A percentile compares a stretch with the other conserved stretches of the same genome.
phyloP scores from a whole-genome alignment of 2,888 invertebrate genomes.

The Ctena decussata region DNA sequence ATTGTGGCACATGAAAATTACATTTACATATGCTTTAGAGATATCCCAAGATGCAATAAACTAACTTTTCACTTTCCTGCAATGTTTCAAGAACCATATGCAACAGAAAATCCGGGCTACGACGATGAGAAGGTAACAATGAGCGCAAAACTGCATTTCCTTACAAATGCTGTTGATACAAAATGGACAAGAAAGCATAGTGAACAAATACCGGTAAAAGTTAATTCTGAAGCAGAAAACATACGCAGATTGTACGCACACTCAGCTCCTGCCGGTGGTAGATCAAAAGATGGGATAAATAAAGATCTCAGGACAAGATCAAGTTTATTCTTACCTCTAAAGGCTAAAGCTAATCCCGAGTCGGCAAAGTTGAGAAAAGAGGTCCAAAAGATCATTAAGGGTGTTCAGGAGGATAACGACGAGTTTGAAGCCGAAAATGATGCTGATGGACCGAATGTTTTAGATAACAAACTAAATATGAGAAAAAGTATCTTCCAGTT shows the following conservation, averaged over 20 bases:
- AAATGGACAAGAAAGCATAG: constrained; percentile 73
- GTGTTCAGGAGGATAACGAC: constrained; percentile 76
- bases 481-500: constrained; percentile 47
- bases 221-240: constrained; percentile 81
- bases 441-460: neutral
- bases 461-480: neutral
- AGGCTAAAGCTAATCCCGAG: constrained; percentile 77
- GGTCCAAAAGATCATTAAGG: constrained; percentile 76
- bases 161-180: constrained; percentile 73
- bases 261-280: constrained; percentile 77
- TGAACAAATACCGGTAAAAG: constrained; percentile 59
- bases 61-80: constrained; percentile 80
- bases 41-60: too few relatives aligned
- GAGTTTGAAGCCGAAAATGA: constrained; percentile 64
- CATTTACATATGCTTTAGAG: too few relatives aligned
- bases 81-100: constrained; percentile 84
- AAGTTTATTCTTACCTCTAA: constrained; percentile 78
- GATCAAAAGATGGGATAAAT: constrained; percentile 61
- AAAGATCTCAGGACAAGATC: constrained; percentile 71
- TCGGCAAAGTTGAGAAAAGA: constrained; percentile 78
- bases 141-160: constrained; percentile 79
- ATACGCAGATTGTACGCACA: constrained; percentile 74
- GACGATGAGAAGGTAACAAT: constrained; percentile 73
- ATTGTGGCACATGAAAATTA: too few relatives aligned
- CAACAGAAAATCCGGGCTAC: constrained; percentile 68